Conservation (phyloP, 2,797 vertebrate genomes). For the Lepus oiostolus region DNA sequence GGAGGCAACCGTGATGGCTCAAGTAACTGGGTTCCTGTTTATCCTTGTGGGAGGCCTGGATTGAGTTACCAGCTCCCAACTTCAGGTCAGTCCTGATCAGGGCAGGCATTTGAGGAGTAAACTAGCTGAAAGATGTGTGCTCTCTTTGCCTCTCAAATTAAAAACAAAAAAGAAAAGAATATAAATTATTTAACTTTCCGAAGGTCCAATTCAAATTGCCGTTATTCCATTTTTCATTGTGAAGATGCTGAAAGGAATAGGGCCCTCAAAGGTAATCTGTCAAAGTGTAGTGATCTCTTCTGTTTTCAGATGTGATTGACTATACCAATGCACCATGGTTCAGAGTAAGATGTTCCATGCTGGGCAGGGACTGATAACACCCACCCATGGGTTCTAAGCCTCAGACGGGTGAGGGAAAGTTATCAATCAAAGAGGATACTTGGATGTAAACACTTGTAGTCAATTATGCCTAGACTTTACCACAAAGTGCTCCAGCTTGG, state of each 20-base stretch:
- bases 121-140: too few relatives aligned
- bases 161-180: slow-evolving; percentile 24
- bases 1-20: too few relatives aligned
- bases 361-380: not conserved
- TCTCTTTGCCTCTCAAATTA: too few relatives aligned
- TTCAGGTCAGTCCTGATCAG: too few relatives aligned
- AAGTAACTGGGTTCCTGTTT: too few relatives aligned
- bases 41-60: too few relatives aligned
- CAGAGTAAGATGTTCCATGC: not conserved
- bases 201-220: not conserved
- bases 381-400: not conserved
- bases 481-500: not conserved
- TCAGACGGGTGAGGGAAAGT: not conserved
- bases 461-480: not conserved
- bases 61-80: too few relatives aligned
- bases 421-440: not conserved
- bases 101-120: too few relatives aligned
- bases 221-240: not conserved
- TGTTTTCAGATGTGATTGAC: too few relatives aligned
- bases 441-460: not conserved
- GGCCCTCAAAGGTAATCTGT: not conserved
- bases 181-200: not conserved
- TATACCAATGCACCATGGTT: not conserved
- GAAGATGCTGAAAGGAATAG: not conserved
- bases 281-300: not conserved